Evolutionary conservation across 53 echinoderm and acorn worm species (phyloP), one percentile per base, ranked within the genome.

Genomic region (Paracentrotus lividus): DNA sequence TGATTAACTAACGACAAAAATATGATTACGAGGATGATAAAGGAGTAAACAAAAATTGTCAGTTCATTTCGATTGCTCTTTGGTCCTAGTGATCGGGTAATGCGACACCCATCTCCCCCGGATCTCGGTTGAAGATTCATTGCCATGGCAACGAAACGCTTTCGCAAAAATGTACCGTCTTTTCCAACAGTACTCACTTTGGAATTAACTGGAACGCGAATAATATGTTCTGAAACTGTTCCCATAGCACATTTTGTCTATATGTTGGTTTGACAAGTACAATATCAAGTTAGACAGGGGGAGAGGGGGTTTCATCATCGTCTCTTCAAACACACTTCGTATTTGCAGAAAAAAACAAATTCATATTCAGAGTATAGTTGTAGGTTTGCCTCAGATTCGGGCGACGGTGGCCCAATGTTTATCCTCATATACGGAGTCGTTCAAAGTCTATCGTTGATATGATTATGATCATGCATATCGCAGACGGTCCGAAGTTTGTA

Each of bases 91-190:
- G 27, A 49, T 0, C 8, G 44, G 10, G 44, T 47, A 1, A 49
- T 38, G 40, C 8, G 72, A 72, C 32, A 81, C 26, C 49, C 8
- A 27, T 14, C n/a, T 33, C 26, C 0, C 33, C 67, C 33, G 32
- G 5, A 33, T 67, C 67, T 29, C 38, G 40, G 42, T 4, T 76
- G n/a, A n/a, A n/a, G 44, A 78, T 78, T 45, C 81, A 78, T 78
- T 47, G n/a, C 44, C 81, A 78, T 78, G 47, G 24, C 47, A 47
- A 81, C 81, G 47, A n/a, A 81, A 81, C 81, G 81, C 81, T n/a
- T 44, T 8, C 10, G 10, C 23, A 1, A 6, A 77, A 20, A 3
- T 77, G 24, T 43, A 24, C 3, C 24, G 23, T 44, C 3, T 16
- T 12, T 81, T 45, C 81, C 81, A 81, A 47, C 47, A 6, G 26